Evolutionary conservation across 2,113 vertebrate genomes (phyloP), one percentile per base, ranked within the genome.

Genomic region (Chlamydotis undulata): DNA sequence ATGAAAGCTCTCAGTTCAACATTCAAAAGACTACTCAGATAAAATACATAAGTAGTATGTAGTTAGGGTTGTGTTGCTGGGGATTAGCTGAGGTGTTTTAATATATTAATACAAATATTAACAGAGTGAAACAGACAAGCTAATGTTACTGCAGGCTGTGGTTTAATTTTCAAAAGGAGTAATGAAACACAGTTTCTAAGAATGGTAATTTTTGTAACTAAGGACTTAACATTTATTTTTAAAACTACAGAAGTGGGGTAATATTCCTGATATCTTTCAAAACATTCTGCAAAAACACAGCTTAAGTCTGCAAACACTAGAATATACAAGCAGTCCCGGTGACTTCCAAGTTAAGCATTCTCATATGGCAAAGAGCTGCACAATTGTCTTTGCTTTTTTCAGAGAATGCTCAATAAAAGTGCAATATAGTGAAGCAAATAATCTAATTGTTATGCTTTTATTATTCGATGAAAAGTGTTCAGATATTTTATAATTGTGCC

Each of bases 391-490:
- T 75, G 61, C 80, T 61, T 82, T 67, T 33, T 71, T 43, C 55
- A 41, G 59, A 96, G 83, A 96, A 87, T 9, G 63, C 76, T 92
- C 71, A 90, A 52, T 93, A 19, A 94, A 95, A 93, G 90, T 96
- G 95, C 92, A 94, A 94, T 70, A 71, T 14, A 94, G 53, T 64
- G 53, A 92, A 92, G 67, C 60, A 94, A 93, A 80, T 47, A 73
- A 74, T 80, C n/a, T 70, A 26, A 83, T 93, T 39, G 59, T 83
- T 79, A 83, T 37, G 52, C 43, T 75, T 80, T 82, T 50, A 55
- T 89, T 83, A 84, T 57, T 69, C n/a, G 69, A 82, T 89, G 35
- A 82, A 89, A 93, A 71, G 50, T 47, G 50, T 59, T 89, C 87
- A 81, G 59, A 52, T 82, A 69, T 71, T 83, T 83, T 88, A 85